Base-by-base conservation (phyloP, 2,113 vertebrate genomes). In the Tringa solitaria region DNA sequence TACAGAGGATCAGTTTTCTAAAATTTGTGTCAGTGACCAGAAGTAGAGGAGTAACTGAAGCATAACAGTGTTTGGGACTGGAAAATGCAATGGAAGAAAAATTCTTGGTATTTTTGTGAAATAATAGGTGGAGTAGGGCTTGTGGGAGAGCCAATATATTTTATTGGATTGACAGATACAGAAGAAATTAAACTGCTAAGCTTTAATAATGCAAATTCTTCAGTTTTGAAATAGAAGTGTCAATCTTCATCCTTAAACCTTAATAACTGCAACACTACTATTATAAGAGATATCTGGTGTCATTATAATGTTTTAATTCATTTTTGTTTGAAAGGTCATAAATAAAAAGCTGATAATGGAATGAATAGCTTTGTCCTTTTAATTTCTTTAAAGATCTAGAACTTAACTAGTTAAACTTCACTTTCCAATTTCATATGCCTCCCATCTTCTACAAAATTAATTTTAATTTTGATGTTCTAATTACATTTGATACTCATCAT, bases 201-300 rank as follows among this genome's bases (percentile, higher is more conserved):
- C 46, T 82, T 96, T 85, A 95, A 95, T 92, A 82, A 88, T 85
- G 79, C 56, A 85, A 48, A 37, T 92, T 85, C n/a, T 87, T 85
- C 79, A 35, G n/a, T 90, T 92, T 84, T 82, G 70, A 88, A 88
- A 85, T 92, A 70, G 81, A 84, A 74, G 20, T 69, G 79, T 60
- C 79, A 35, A 0, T 92, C 75, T 90, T 92, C 37, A 72, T 78
- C 61, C 51, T 78, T 39, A 83, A 67, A 85, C 75, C 56, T 82
- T 92, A 95, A 70, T 91, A 89, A 87, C 69, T 82, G 41, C 54
- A 74, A 45, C 41, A 74, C 46, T 39, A 48, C 79, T 90, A 53
- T 69, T 90, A 1, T 56, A 84, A 65, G 60, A 85, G 84, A 51
- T 85, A 75, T n/a, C 56, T 85, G 65, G n/a, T 82, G 51, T 75